phyloP scores from a whole-genome alignment of 2,113 vertebrate genomes.

The Lynx canadensis region DNA sequence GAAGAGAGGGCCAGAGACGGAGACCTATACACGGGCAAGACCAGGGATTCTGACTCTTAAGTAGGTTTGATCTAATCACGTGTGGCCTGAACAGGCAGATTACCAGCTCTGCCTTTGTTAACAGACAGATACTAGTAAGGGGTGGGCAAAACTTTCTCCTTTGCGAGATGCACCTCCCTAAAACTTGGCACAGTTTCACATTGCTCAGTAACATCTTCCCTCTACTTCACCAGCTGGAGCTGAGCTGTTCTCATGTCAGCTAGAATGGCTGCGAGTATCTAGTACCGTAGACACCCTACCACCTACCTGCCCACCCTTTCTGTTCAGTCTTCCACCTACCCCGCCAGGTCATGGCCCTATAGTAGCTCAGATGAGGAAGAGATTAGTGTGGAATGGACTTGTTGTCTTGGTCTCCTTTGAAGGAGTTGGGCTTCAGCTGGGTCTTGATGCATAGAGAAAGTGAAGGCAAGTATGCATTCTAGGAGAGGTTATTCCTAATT shows the following conservation, averaged over 20 bases:
- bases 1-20: not conserved
- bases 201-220: not conserved
- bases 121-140: not conserved
- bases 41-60: not conserved
- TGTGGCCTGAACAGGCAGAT: not conserved
- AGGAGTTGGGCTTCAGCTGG: not conserved
- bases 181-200: not conserved
- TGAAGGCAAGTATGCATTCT: not conserved
- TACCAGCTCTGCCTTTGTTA: not conserved
- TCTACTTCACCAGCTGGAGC: not conserved
- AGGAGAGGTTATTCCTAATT: not conserved
- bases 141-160: not conserved
- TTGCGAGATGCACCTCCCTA: not conserved
- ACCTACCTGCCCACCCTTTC: not conserved
- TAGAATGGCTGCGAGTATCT: not conserved
- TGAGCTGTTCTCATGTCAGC: not conserved
- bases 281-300: not conserved
- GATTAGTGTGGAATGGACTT: not conserved
- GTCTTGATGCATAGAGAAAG: not conserved
- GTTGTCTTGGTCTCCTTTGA: not conserved
- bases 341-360: not conserved
- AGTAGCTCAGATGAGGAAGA: not conserved
- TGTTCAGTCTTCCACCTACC: not conserved
- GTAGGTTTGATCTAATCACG: not conserved
- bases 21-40: not conserved